phyloP scores from a whole-genome alignment of 2,113 vertebrate species.

The Entomyzon cyanotis region DNA sequence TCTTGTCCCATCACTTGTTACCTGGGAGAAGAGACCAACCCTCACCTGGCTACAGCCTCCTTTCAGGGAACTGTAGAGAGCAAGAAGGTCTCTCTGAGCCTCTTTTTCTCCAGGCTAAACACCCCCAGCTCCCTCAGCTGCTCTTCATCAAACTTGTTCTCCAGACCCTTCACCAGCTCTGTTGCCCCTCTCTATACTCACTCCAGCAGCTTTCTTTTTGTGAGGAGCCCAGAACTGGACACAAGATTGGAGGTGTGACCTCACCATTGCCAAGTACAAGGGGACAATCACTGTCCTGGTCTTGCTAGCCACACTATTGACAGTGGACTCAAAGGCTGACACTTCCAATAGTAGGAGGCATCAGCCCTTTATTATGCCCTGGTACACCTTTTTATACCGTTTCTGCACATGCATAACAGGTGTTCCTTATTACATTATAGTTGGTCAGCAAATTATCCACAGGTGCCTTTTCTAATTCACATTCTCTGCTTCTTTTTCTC shows the following conservation, averaged over 20 bases:
- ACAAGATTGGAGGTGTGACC: background rate
- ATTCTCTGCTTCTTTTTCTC: no score
- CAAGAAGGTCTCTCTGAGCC: background rate
- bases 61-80: background rate
- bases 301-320: background rate
- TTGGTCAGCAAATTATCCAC: no score
- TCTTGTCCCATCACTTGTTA: background rate
- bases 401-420: no score
- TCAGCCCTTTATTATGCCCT: no score
- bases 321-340: no score
- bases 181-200: background rate
- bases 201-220: background rate
- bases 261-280: background rate
- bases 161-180: background rate
- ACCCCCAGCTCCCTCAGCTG: background rate
- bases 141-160: background rate
- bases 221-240: background rate
- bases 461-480: no score
- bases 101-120: background rate
- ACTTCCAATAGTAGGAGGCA: no score
- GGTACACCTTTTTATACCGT: no score
- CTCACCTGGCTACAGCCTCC: background rate
- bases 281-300: background rate
- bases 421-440: no score
- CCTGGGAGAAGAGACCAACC: background rate